These are phyloP conservation scores for Manis crassicaudata DNA, from an alignment of 2,797 vertebrate genomes.

Conservation along the genomic window DNA sequence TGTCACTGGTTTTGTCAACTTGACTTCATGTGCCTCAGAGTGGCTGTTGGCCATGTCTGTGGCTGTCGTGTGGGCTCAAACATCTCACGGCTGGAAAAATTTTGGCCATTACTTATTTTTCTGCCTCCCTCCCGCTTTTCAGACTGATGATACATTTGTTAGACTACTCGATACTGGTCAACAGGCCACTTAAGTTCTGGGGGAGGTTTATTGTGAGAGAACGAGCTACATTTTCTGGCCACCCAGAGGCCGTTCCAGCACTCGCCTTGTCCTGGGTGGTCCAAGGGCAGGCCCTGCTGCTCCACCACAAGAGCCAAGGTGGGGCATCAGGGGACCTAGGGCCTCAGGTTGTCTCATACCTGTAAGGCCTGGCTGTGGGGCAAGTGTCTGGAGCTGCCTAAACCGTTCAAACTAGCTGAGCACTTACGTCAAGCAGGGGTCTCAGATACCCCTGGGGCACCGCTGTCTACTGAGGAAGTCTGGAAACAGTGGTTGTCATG, in stretches of 20 bases:
- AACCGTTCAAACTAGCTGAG: not conserved
- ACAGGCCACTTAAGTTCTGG: not conserved
- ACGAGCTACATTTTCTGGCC: not conserved
- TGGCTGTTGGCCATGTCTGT: not conserved
- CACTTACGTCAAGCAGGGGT: too few relatives aligned
- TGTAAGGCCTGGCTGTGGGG: too few relatives aligned
- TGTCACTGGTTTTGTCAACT: not conserved
- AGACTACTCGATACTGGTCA: too few relatives aligned
- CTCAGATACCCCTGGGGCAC: not conserved
- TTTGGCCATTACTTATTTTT: not conserved
- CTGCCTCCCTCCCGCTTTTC: not conserved
- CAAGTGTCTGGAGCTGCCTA: not conserved
- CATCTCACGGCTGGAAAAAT: not conserved
- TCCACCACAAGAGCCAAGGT: not conserved
- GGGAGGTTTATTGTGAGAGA: too few relatives aligned
- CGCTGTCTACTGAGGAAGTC: not conserved
- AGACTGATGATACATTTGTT: not conserved
- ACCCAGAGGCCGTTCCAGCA: fast-evolving
- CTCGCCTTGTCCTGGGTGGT: not conserved
- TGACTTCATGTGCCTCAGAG: not conserved
- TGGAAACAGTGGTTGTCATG: not conserved
- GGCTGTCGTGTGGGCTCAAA: too few relatives aligned
- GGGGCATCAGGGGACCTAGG: not conserved
- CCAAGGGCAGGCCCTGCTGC: not conserved
- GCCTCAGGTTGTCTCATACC: not conserved